These are phyloP conservation scores for Chirona hameri DNA, from an alignment of 2,888 invertebrate species.

Conservation along the genomic window DNA sequence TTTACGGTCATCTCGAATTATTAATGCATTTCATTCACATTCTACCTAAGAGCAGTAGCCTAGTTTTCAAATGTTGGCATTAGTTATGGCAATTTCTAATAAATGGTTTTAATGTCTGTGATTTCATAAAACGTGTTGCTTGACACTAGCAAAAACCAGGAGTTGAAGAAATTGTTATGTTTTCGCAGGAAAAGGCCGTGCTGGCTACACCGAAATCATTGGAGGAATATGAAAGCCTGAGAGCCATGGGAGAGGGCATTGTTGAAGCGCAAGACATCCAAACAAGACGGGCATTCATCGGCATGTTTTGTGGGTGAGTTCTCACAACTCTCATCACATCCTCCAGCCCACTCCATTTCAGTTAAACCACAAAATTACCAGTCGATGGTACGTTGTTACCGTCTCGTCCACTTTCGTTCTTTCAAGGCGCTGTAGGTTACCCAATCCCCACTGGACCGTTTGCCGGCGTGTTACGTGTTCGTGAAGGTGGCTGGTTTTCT, in stretches of 20 bases:
- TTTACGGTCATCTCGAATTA: too few species aligned
- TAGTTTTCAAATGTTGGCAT: too few species aligned
- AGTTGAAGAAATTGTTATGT: background rate
- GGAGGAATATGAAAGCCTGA: background rate
- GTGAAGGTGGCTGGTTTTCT: background rate
- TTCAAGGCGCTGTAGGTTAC: background rate
- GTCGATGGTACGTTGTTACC: background rate
- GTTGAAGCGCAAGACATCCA: background rate
- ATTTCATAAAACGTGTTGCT: too few species aligned
- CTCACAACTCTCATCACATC: background rate
- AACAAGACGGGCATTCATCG: conserved; percentile 13
- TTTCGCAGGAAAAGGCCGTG: background rate
- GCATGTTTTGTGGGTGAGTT: conserved; percentile 22
- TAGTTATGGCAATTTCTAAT: too few species aligned
- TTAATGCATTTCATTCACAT: too few species aligned
- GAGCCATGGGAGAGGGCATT: background rate
- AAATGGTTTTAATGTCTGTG: background rate
- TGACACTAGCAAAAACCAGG: too few species aligned
- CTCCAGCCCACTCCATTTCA: background rate
- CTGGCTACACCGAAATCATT: background rate
- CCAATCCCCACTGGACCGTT: background rate
- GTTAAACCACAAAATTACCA: background rate
- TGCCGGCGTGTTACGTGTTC: background rate
- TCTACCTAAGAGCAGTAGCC: too few species aligned
- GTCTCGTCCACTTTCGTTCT: background rate